phyloP scores from a whole-genome alignment of 2,888 invertebrate genomes.

The Xiphydria camelus region DNA sequence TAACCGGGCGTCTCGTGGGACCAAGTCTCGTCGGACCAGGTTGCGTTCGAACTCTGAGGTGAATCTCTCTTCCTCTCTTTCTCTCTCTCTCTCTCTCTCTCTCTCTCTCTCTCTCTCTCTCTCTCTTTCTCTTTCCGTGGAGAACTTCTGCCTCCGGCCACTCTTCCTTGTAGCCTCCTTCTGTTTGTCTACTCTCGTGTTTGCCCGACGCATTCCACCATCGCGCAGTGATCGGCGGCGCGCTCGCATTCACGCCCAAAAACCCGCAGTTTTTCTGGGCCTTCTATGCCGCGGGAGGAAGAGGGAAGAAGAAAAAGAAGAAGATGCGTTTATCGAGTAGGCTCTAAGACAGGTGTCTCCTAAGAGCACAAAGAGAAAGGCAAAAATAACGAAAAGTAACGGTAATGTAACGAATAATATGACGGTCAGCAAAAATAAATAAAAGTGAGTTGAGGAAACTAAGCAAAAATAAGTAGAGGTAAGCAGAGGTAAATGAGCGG shows the following conservation, averaged over 20 bases:
- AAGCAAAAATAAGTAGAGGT: no score
- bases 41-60: conserved; percentile 12
- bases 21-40: conserved; percentile 15
- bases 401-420: no score
- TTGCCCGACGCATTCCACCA: conserved; percentile 47
- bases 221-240: neutral
- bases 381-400: no score
- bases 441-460: no score
- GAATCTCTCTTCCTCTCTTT: conserved; percentile 8
- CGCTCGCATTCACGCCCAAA: neutral
- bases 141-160: no score
- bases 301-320: no score
- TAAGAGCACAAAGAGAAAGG: no score
- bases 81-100: conserved; percentile 28
- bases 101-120: conserved; percentile 18
- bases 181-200: conserved; percentile 45
- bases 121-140: conserved; percentile 3
- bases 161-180: conserved; percentile 27
- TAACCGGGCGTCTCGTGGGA: conserved; percentile 36
- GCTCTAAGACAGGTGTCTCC: no score
- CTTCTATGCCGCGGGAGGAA: neutral
- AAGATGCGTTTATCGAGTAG: no score
- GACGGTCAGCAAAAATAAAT: no score
- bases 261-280: neutral
- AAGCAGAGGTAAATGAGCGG: no score